These are phyloP conservation scores for Polypedilum vanderplanki DNA, from an alignment of 1,140 invertebrate genomes.

Conservation along the genomic window DNA sequence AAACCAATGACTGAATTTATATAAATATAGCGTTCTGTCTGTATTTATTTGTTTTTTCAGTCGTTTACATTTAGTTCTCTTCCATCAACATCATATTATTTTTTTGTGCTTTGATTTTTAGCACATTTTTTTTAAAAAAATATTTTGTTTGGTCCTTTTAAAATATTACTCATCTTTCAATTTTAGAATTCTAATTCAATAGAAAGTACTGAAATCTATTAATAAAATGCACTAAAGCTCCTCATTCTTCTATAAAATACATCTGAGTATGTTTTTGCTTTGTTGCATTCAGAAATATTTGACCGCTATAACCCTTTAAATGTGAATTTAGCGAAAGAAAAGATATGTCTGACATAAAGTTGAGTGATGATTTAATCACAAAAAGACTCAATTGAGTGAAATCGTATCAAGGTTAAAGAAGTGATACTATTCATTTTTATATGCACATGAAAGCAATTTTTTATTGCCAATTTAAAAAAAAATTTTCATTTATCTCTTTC, in stretches of 20 bases:
- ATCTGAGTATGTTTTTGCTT: not conserved
- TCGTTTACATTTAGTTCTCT: not conserved
- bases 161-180: no score
- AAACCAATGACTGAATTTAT: not conserved
- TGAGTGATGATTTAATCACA: slow-evolving; percentile 19
- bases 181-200: no score
- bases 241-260: not conserved
- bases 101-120: not conserved
- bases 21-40: no score
- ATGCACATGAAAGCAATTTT: not conserved
- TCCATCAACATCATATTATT: not conserved
- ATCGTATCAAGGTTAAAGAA: not conserved
- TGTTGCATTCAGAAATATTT: not conserved
- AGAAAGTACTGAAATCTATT: no score
- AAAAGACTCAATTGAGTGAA: not conserved
- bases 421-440: not conserved
- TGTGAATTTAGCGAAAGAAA: slow-evolving; percentile 1
- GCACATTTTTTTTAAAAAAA: not conserved
- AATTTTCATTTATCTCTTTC: slow-evolving; percentile 30
- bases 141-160: no score
- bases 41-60: not conserved
- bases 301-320: not conserved
- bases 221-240: no score
- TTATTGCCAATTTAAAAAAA: not conserved
- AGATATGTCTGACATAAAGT: not conserved